Evolutionary conservation across 2,888 invertebrate species (phyloP).

Genomic region (Drosophila prostipennis): DNA sequence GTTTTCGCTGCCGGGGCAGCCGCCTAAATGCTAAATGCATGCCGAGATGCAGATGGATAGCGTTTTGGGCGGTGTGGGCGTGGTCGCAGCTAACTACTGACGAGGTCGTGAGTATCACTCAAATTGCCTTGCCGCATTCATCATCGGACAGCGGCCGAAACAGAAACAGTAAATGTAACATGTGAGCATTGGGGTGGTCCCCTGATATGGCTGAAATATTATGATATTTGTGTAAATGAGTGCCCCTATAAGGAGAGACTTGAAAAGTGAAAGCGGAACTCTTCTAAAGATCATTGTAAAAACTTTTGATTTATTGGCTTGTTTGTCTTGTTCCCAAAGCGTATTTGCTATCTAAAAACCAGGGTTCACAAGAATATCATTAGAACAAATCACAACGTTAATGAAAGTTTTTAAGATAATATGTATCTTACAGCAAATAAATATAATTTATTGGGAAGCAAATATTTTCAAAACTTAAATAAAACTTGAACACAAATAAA

Average conservation of each 20-base stretch:
- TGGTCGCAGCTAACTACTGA: conserved; percentile 58
- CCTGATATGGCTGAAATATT: not conserved
- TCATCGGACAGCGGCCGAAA: conserved; percentile 38
- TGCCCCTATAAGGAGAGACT: not conserved
- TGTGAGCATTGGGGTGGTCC: conserved; percentile 39
- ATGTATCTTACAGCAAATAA: no score
- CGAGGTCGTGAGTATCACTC: conserved; percentile 74
- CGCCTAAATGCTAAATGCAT: conserved; percentile 42
- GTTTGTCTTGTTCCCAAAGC: not conserved
- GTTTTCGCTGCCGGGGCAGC: conserved; percentile 9
- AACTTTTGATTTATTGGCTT: not conserved
- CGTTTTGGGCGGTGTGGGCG: conserved; percentile 54
- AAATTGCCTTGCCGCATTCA: conserved; percentile 58
- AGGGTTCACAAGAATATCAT: no score
- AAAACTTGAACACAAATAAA: no score
- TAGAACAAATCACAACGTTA: no score
- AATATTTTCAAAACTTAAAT: no score
- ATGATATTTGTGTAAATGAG: not conserved
- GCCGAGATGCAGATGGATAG: conserved; percentile 58
- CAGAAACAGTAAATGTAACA: conserved; percentile 38
- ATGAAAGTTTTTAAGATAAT: no score
- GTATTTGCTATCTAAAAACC: no score
- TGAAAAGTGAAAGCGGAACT: conserved; percentile 16
- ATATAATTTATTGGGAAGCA: no score
- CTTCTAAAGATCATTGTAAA: not conserved